Evolutionary conservation across 2,113 vertebrate species (phyloP), one percentile per base, ranked within the genome.

Genomic region (Varanus komodoensis): DNA sequence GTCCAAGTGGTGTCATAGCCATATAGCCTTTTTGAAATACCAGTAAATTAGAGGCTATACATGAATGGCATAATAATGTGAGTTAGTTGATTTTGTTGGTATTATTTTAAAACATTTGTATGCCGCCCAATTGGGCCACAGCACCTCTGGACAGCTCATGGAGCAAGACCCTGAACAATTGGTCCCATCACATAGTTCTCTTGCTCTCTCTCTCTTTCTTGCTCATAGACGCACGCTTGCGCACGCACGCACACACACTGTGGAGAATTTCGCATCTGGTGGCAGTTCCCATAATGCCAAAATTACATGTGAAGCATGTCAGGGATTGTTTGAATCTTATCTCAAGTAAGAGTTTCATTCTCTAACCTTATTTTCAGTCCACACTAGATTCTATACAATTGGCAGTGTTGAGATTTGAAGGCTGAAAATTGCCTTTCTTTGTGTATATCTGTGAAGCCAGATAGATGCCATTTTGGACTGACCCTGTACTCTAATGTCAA

Each of bases 401-500:
- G 68, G 44, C 21, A 54, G 14, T 64, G 82, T 57, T 34, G 69
- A n/a, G 32, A 27, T 64, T 82, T 88, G 67, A 73, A 57, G n/a
- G 23, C 38, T 54, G 61, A 74, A 89, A 52, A 77, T 77, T 44
- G 71, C 50, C 67, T 38, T 71, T 80, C 3, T 8, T 82, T 29
- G 0, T 67, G 15, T 68, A 15, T 32, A 82, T 83, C 86, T 91
- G 32, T 32, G 38, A 17, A 52, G 57, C 79, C 80, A 87, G 44
- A 87, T 67, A 64, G 61, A 64, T 57, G 85, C 78, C 29, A 88
- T 87, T 87, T 84, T 71, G 71, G n/a, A 38, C 83, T 81, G 73
- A 91, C 90, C 27, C 25, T 80, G 68, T 88, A 50, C 73, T 79
- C n/a, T 82, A 52, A 90, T 3, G 71, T 82, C 69, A 57, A 68